Percentiles rank a stretch among this genome's conserved stretches.
These are phyloP conservation scores for Coenonympha glycerion DNA, from an alignment of 2,888 invertebrate genomes.

Conservation along the genomic window DNA sequence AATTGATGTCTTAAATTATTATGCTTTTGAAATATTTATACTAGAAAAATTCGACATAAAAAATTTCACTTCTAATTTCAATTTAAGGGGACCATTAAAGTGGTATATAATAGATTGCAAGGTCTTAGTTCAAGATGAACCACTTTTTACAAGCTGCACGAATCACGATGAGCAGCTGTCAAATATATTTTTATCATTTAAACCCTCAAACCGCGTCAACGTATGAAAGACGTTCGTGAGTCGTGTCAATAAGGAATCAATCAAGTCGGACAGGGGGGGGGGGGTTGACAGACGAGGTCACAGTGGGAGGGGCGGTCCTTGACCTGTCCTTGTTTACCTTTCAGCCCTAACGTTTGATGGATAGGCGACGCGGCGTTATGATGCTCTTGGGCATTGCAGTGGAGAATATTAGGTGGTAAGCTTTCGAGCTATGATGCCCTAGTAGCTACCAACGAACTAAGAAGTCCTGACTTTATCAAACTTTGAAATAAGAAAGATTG, in stretches of 20 bases:
- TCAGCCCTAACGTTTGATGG: constrained; percentile 54
- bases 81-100: too few species aligned
- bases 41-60: too few species aligned
- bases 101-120: too few species aligned
- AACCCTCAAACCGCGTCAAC: constrained; percentile 29
- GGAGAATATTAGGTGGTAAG: background rate
- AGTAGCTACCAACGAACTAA: too few species aligned
- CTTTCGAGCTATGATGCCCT: background rate
- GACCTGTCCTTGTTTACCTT: constrained; percentile 66
- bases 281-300: constrained; percentile 18
- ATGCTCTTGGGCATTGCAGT: background rate
- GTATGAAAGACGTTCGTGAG: constrained; percentile 38
- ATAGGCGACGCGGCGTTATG: constrained; percentile 36
- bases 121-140: too few species aligned
- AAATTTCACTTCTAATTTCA: too few species aligned
- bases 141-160: too few species aligned
- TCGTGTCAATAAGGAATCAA: constrained; percentile 72
- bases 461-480: too few species aligned
- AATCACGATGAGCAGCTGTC: too few species aligned
- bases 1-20: too few species aligned
- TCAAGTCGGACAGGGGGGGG: constrained; percentile 48
- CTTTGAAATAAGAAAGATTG: too few species aligned
- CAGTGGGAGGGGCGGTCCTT: constrained; percentile 40
- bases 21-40: too few species aligned
- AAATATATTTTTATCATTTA: background rate